Base-by-base conservation (phyloP, 2,888 invertebrate species). In the Stenoptilia bipunctidactyla region DNA sequence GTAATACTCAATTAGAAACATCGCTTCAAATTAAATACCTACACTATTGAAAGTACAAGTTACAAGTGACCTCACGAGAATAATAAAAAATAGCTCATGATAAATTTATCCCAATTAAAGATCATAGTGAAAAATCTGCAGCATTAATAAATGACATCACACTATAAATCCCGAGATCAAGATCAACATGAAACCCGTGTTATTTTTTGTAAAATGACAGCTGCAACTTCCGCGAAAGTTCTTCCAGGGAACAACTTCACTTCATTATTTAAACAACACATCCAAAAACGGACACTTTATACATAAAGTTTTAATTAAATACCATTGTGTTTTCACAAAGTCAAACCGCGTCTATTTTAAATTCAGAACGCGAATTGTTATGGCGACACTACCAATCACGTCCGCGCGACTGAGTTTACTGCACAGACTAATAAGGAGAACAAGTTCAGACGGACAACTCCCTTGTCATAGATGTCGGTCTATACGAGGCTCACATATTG, bases 331-430 rank as follows among this genome's bases (percentile, higher is more conserved):
- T 66, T 52, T 59, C 44, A 56, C 60, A 58, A 60, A 50, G 45
- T 50, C 50, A 61, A 61, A 61, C 65, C 76, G 69, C 66, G 66
- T 61, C 64, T 61, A 66, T 65, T 75, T 67, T 65, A 56, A 66
- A 74, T 70, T 68, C 59, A 52, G 52, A 59, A 63, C 64, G 64
- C 64, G 62, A 59, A 50, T 54, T 58, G 48, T 20, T 3, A 45
- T 41, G 49, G 45, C 55, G 50, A 56, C 45, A 50, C 79, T 65
- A 68, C 80, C 71, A 69, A 70, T 73, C 77, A 66, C 76, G 66
- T 59, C 66, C 61, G 66, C 70, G 71, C 60, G 74, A 70, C 69
- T 66, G 61, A 76, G 79, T 77, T 73, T 66, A 83, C 83, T 83
- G n/a, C n/a, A n/a, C n/a, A n/a, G n/a, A n/a, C n/a, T n/a, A n/a